Percentiles rank a stretch among this genome's conserved stretches.
Conservation (phyloP, 2,888 invertebrate genomes). For the Athripsodes cinereus region DNA sequence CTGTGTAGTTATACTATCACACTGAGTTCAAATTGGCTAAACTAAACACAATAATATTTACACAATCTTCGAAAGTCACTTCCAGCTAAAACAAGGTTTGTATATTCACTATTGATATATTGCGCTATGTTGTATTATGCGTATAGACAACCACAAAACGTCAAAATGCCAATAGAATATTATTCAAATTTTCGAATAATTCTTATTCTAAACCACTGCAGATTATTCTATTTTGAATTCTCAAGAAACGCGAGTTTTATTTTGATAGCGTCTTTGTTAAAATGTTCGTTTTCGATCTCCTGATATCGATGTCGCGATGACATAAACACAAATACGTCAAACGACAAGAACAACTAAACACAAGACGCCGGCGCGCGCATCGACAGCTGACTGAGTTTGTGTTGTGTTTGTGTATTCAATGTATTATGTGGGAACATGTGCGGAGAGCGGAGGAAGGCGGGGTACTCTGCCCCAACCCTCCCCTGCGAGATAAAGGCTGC, state of each 20-base stretch:
- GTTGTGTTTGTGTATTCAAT: conserved; percentile 1
- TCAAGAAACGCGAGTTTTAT: background rate
- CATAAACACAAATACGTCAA: conserved; percentile 2
- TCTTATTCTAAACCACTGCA: no score
- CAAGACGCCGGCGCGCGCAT: conserved; percentile 12
- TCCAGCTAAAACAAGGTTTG: no score
- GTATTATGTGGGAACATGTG: background rate
- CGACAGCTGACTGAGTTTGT: conserved; percentile 22
- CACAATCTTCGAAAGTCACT: no score
- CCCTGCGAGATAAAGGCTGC: background rate
- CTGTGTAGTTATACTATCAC: no score
- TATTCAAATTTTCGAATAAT: no score
- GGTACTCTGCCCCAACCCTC: conserved; percentile 12
- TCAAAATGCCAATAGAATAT: no score
- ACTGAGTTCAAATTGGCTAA: no score
- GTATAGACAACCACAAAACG: no score
- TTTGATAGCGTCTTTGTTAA: no score
- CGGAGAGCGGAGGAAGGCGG: conserved; percentile 11
- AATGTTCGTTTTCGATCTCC: background rate
- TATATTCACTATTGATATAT: background rate
- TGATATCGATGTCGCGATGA: background rate
- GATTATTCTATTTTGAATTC: background rate
- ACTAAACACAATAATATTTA: no score
- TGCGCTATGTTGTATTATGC: background rate
- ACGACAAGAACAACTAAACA: background rate